A percentile compares a stretch with the other conserved stretches of the same genome.
phyloP scores from a whole-genome alignment of 2,113 vertebrate genomes.

The Okapia johnstoni region DNA sequence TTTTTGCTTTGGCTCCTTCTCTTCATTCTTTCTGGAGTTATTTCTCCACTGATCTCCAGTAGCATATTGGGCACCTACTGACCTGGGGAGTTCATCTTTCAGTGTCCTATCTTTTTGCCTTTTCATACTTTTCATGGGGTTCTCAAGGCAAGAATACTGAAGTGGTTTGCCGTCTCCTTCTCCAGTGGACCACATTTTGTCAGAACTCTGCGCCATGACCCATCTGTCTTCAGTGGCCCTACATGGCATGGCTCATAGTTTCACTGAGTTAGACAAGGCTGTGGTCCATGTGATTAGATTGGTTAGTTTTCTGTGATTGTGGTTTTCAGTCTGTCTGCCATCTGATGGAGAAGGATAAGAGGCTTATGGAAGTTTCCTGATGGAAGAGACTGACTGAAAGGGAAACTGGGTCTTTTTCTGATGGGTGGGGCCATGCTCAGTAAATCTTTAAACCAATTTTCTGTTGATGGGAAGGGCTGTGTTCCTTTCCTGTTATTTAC shows the following conservation, averaged over 20 bases:
- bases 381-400: neutral
- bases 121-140: neutral
- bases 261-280: neutral
- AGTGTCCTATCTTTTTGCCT: neutral
- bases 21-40: neutral
- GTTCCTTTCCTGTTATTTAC: neutral
- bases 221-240: neutral
- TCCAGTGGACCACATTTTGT: neutral
- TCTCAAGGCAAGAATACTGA: neutral
- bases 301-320: neutral
- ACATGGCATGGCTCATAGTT: neutral
- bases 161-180: neutral
- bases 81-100: neutral
- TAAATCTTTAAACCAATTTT: neutral
- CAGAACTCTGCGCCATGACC: neutral
- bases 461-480: neutral
- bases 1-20: neutral
- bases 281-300: neutral
- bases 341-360: neutral
- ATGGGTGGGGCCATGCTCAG: neutral
- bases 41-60: neutral
- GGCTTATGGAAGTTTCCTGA: neutral
- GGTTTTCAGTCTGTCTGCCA: neutral
- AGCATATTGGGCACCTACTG: neutral
- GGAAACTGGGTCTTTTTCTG: neutral